Evolutionary conservation across 2,797 vertebrate species (phyloP).

Genomic region (Gouania willdenowi): DNA sequence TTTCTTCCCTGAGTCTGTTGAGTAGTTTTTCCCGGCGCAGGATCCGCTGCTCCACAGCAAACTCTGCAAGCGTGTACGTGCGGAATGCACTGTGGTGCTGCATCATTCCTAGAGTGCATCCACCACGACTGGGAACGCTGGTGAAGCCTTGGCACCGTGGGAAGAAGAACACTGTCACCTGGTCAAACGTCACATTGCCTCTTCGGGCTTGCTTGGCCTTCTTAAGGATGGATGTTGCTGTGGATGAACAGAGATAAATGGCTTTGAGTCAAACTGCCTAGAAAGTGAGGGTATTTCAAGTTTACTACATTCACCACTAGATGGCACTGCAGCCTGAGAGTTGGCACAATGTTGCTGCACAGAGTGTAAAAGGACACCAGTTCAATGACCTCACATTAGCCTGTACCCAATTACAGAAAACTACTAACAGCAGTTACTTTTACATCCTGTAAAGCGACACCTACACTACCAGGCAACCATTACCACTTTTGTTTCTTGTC

Average conservation of each 20-base stretch:
- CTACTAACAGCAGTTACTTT: slow-evolving; percentile 39
- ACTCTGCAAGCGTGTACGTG: slow-evolving; percentile 87
- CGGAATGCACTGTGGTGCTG: slow-evolving; percentile 80
- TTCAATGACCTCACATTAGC: slow-evolving; percentile 50
- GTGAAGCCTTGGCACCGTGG: slow-evolving; percentile 96
- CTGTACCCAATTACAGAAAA: slow-evolving; percentile 57
- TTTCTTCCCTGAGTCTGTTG: slow-evolving; percentile 87
- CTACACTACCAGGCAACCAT: slow-evolving; percentile 36
- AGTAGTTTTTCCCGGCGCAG: slow-evolving; percentile 82
- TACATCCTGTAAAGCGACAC: slow-evolving; percentile 58
- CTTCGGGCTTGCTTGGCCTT: slow-evolving; percentile 80
- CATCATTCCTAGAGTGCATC: slow-evolving; percentile 93
- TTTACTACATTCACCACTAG: slow-evolving; percentile 42
- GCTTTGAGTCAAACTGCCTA: too few relatives aligned
- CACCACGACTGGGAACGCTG: slow-evolving; percentile 92
- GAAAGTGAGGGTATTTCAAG: not conserved
- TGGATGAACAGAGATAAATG: slow-evolving; percentile 3
- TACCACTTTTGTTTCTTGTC: slow-evolving; percentile 23
- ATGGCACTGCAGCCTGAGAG: slow-evolving; percentile 26
- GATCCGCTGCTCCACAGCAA: slow-evolving; percentile 82
- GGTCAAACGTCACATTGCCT: slow-evolving; percentile 87
- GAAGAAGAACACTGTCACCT: slow-evolving; percentile 95
- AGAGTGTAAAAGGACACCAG: slow-evolving; percentile 55
- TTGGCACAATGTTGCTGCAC: slow-evolving; percentile 15
- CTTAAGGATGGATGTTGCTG: slow-evolving; percentile 92